Conservation (phyloP, 1,140 invertebrate genomes). For the Rhagoletis zephyria region DNA sequence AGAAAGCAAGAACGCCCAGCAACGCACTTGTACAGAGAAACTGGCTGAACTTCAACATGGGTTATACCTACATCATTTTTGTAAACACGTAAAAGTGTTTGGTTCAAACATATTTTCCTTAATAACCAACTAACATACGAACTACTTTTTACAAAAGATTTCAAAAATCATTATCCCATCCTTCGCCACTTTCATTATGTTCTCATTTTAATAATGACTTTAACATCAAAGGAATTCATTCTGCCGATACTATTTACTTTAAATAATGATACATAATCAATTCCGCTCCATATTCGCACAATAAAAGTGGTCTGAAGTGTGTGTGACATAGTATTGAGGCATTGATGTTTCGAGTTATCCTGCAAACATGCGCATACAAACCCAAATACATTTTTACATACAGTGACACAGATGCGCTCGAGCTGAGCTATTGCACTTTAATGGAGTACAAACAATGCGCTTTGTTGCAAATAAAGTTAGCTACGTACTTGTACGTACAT, state of each 20-base stretch:
- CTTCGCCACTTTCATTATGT: not conserved
- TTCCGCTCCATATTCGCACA: slow-evolving; percentile 16
- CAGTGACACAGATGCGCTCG: slow-evolving; percentile 11
- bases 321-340: not conserved
- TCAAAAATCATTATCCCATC: no score
- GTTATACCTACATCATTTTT: no score
- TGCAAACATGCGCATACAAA: not conserved
- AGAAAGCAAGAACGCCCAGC: no score
- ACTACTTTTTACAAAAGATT: no score
- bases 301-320: slow-evolving; percentile 10
- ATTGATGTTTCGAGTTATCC: not conserved
- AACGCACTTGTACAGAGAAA: no score
- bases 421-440: not conserved
- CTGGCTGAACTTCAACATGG: no score
- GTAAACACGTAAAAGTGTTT: no score
- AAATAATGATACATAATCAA: slow-evolving; percentile 33
- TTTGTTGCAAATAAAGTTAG: slow-evolving; percentile 40
- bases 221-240: not conserved
- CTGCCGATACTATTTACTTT: not conserved
- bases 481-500: not conserved
- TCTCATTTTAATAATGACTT: not conserved
- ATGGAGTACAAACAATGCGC: not conserved
- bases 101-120: no score
- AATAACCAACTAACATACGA: no score
- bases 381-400: not conserved